These are phyloP conservation scores for Siniperca chuatsi DNA, from an alignment of 2,113 vertebrate genomes.

Conservation along the genomic window DNA sequence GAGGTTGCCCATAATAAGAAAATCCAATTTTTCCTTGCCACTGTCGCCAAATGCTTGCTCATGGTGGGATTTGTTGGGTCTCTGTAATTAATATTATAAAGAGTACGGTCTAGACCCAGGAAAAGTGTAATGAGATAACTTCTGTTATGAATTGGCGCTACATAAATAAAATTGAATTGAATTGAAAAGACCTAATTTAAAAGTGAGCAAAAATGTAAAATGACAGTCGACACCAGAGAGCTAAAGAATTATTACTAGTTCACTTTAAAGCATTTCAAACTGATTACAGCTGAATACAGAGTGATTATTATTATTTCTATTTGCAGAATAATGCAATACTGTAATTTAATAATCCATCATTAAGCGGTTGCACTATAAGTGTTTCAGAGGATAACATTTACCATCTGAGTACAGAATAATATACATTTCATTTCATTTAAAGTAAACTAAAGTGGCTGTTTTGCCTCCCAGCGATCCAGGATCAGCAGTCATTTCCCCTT, in stretches of 20 bases:
- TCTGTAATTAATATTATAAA: too few species aligned
- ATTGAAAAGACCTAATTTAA: neutral
- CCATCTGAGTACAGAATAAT: neutral
- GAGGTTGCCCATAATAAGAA: constrained; percentile 75
- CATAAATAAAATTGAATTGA: too few species aligned
- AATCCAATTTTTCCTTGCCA: too few species aligned
- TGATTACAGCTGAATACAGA: neutral
- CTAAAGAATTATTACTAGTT: neutral
- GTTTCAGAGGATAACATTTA: too few species aligned
- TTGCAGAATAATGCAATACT: neutral
- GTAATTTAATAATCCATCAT: neutral
- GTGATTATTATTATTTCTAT: neutral
- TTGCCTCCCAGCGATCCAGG: neutral
- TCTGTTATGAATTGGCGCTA: too few species aligned
- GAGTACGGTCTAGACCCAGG: too few species aligned
- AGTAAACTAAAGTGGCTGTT: neutral
- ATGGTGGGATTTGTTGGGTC: too few species aligned
- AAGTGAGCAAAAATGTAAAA: neutral
- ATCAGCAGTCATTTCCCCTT: neutral
- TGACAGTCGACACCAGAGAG: too few species aligned
- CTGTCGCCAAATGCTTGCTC: too few species aligned
- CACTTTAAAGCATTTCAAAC: neutral
- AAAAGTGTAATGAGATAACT: too few species aligned
- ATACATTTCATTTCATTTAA: neutral
- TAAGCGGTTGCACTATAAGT: too few species aligned